phyloP scores from a whole-genome alignment of 2,113 vertebrate species.

The Planiliza haematocheilus region DNA sequence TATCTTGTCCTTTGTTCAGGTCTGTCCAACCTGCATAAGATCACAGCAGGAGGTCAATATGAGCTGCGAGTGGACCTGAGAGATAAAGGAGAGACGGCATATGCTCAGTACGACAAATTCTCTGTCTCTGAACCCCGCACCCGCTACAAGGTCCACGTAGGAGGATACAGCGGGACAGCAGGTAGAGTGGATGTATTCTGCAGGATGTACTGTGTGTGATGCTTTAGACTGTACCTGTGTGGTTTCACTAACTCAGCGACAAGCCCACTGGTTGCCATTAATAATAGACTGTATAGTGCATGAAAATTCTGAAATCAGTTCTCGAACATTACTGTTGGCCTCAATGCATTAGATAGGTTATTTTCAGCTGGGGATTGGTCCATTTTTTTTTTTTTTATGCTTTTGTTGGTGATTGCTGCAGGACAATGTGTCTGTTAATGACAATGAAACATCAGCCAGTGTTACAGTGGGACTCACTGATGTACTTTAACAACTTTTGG shows the following conservation, averaged over 20 bases:
- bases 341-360: too few species aligned
- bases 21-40: constrained; percentile 93
- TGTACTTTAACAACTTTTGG: not conserved
- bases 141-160: constrained; percentile 92
- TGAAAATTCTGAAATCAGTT: too few species aligned
- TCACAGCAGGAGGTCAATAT: constrained; percentile 92
- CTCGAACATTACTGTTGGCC: too few species aligned
- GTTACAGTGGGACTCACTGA: too few species aligned
- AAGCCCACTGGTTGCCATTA: not conserved
- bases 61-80: constrained; percentile 94
- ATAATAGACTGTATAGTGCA: too few species aligned
- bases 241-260: not conserved
- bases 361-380: too few species aligned
- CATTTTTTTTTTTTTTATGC: too few species aligned
- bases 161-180: constrained; percentile 95
- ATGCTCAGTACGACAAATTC: constrained; percentile 93
- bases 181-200: constrained; percentile 78
- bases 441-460: too few species aligned
- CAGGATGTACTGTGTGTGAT: not conserved
- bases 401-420: too few species aligned
- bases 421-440: too few species aligned
- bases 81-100: constrained; percentile 89
- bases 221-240: not conserved
- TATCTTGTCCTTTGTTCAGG: constrained; percentile 79
- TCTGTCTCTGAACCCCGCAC: constrained; percentile 88